Evolutionary conservation across 2,113 vertebrate species (phyloP), one percentile per base, ranked within the genome.

Genomic region (Gadus chalcogrammus): DNA sequence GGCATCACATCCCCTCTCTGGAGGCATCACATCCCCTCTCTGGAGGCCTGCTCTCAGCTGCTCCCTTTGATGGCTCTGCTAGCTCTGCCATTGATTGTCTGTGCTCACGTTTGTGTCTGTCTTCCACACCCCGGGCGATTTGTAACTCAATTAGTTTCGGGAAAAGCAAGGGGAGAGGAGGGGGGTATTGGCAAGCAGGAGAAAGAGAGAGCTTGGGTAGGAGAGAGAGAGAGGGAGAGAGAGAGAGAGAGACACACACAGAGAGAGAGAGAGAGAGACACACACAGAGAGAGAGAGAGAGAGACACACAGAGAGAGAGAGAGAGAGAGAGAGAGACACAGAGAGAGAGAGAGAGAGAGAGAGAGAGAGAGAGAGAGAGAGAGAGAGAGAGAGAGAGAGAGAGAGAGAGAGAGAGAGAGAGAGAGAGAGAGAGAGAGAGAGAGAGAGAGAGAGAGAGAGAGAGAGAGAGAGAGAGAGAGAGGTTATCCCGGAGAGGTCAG

Each of bases 141-240:
- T 78, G 74, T 86, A 85, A 87, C 85, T 83, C 70, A 81, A 70
- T 87, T 86, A 84, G 73, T 72, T n/a, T 58, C 20, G 55, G 55
- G 55, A 1, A 16, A 48, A 65, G 48, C 5, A 4, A 27, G 20
- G 20, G 28, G 62, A 74, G 72, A 68, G 67, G 63, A 68, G 77
- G 83, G 72, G 12, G 74, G 69, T 65, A 76, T 75, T 20, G 3
- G 22, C 76, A 65, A 69, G 75, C 31, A 35, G 12, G 42, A 48
- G 42, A 9, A 13, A 48, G 42, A 61, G 18, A 61, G 61, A 88
- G 68, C 79, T 69, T 1, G 65, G 22, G 64, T 5, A 35, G 31
- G 4, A 68, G 48, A 69, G 56, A 79, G 71, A 73, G 72, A 73
- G 2, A 17, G 48, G 63, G 48, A 11, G 8, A 18, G 31, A 17